phyloP scores from a whole-genome alignment of 2,797 vertebrate genomes.

The Mormyrus proboscirostris region DNA sequence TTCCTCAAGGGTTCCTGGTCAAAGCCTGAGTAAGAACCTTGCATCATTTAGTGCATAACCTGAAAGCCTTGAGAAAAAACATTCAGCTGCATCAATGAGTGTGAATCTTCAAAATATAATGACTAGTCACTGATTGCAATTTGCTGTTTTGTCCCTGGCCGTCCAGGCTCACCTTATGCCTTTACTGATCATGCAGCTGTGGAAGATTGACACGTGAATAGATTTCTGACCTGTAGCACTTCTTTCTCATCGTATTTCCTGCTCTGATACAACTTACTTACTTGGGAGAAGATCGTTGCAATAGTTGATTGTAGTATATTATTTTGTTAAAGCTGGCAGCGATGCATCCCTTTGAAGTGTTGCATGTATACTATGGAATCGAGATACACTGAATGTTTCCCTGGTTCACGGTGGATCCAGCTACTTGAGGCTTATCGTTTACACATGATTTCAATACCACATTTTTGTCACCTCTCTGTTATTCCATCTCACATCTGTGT shows the following conservation, averaged over 20 bases:
- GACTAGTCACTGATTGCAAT: neutral
- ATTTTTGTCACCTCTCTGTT: constrained; percentile 48
- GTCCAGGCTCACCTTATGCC: neutral
- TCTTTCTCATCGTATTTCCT: neutral
- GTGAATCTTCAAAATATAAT: neutral
- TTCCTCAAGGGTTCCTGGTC: neutral
- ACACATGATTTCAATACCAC: constrained; percentile 39
- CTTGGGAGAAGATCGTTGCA: neutral
- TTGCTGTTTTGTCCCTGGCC: neutral
- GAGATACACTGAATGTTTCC: neutral
- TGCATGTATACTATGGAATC: neutral
- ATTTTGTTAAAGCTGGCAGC: neutral
- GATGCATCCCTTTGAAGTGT: neutral
- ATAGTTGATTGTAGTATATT: neutral
- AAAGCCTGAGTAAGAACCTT: neutral
- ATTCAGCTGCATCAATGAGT: neutral
- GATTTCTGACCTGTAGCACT: neutral
- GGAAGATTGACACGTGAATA: neutral
- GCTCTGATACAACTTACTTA: neutral
- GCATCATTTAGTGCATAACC: neutral
- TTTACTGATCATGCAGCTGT: neutral
- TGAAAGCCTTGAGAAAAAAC: neutral
- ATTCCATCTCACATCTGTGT: constrained; percentile 48
- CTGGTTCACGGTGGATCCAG: neutral
- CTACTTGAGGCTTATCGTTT: constrained; percentile 37